These are phyloP conservation scores for Aethes cnicana DNA, from an alignment of 2,888 invertebrate species.

Conservation along the genomic window DNA sequence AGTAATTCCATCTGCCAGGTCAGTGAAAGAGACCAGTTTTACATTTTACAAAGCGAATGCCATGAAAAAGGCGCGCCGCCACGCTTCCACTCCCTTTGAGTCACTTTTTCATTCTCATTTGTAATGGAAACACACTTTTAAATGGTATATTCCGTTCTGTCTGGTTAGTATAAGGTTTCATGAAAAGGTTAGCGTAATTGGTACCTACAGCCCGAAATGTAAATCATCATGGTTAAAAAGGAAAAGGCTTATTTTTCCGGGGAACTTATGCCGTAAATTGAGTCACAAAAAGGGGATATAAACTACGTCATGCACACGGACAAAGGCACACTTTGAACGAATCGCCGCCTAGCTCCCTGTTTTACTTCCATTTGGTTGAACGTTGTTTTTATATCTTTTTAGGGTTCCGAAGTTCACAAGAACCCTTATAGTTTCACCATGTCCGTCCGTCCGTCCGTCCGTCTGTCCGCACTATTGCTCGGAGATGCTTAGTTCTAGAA, in stretches of 20 bases:
- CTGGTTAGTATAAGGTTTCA: slow-evolving; percentile 8
- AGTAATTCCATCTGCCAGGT: slow-evolving; percentile 12
- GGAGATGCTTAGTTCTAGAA: too few relatives aligned
- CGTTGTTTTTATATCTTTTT: too few relatives aligned
- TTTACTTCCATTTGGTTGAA: too few relatives aligned
- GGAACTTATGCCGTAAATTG: slow-evolving; percentile 22
- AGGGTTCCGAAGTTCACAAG: too few relatives aligned
- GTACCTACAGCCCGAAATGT: slow-evolving; percentile 9
- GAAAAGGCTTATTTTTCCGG: slow-evolving; percentile 7
- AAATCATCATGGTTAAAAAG: slow-evolving; percentile 13
- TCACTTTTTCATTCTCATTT: slow-evolving; percentile 26
- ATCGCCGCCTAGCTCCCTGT: not conserved
- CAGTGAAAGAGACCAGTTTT: slow-evolving; percentile 10
- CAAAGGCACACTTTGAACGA: not conserved
- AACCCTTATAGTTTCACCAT: too few relatives aligned
- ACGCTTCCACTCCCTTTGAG: slow-evolving; percentile 6
- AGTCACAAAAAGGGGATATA: slow-evolving; percentile 2
- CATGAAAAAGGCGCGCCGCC: slow-evolving; percentile 11
- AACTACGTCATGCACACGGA: slow-evolving; percentile 12
- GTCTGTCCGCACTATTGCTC: too few relatives aligned
- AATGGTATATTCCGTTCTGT: slow-evolving; percentile 13
- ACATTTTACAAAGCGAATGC: slow-evolving; percentile 13
- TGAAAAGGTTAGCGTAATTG: slow-evolving; percentile 14
- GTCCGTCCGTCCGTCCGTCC: too few relatives aligned
- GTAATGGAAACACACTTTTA: slow-evolving; percentile 19